Evolutionary conservation across 1,140 invertebrate species (phyloP), one percentile per base, ranked within the genome.

Genomic region (Drosophila subpulchrella): DNA sequence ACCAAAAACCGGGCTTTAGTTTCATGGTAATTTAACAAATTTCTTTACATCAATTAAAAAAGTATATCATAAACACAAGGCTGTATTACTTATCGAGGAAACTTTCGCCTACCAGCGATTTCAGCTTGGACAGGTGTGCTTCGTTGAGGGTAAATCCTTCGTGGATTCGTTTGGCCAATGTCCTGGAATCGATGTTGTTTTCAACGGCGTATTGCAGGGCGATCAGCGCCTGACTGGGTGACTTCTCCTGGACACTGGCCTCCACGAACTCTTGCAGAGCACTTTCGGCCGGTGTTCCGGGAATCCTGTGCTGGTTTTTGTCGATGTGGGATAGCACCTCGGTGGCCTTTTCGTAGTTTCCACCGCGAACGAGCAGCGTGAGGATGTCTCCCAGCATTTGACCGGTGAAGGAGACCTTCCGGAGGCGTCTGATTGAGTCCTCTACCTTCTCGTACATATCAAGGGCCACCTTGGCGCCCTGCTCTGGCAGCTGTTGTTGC

Each of bases 331-430:
- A 80, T 54, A 95, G 92, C 5, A 95, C 90, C 41, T 88, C 78
- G 20, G 56, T 80, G 10, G 94, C 94, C 58, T 93, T 93, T n/a
- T 93, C 85, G 58, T 93, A 94, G 60, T 93, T 82, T n/a, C 90
- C 90, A 54, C 92, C 92, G 60, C 93, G 91, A 8, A 94, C 81
- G 13, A 93, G 82, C 11, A 95, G 39, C 0, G 81, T 91, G 36
- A 95, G 89, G 15, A 95, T 92, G 75, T 94, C 93, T 12, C 94
- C 94, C 11, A 95, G 76, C 91, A 95, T 94, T 67, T 93, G 91
- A 4, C 94, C 94, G 30, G 94, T 94, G 90, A 94, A 94, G 36
- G 93, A 94, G 46, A 92, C 73, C 50, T 93, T 73, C 39, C 78
- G 82, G 11, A 90, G 66, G 2, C 83, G 85, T 6, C 78, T 66